Percentiles rank a stretch among this genome's conserved stretches.
These are phyloP conservation scores for Idaea biselata DNA, from an alignment of 2,888 invertebrate species.

Conservation along the genomic window DNA sequence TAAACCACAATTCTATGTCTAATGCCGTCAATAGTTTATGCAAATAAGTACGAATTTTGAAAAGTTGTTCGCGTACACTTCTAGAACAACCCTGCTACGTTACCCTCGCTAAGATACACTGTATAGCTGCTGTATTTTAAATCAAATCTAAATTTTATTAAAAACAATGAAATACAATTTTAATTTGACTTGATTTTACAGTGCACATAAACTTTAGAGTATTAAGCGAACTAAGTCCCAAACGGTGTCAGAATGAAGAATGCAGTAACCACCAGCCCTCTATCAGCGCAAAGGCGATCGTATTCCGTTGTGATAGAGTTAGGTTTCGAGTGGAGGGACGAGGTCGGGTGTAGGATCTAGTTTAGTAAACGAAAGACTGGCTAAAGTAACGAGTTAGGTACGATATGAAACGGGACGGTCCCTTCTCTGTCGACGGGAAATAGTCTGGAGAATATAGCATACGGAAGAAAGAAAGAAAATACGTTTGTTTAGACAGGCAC, in stretches of 20 bases:
- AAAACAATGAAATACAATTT: not conserved
- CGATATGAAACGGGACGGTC: constrained; percentile 29
- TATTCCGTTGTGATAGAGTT: constrained; percentile 13
- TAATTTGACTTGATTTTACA: not conserved
- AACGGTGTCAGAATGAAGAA: not conserved
- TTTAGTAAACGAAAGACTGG: constrained; percentile 79
- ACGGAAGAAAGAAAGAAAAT: too few species aligned
- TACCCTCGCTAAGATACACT: too few species aligned
- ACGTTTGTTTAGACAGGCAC: too few species aligned
- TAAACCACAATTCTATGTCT: too few species aligned
- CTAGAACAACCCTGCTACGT: too few species aligned
- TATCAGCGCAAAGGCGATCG: constrained; percentile 4
- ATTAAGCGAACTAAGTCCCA: not conserved
- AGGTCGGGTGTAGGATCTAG: constrained; percentile 35
- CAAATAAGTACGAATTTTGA: too few species aligned
- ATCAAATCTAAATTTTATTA: not conserved
- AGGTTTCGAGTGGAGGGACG: constrained; percentile 14
- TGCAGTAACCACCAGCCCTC: not conserved
- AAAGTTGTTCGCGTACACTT: too few species aligned
- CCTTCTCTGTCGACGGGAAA: constrained; percentile 16
- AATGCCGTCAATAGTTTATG: too few species aligned
- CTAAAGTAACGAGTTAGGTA: constrained; percentile 65
- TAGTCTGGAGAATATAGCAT: not conserved
- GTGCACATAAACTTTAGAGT: not conserved
- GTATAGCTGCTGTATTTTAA: too few species aligned